Conservation (phyloP, 2,113 vertebrate genomes). For the Istiophorus platypterus region DNA sequence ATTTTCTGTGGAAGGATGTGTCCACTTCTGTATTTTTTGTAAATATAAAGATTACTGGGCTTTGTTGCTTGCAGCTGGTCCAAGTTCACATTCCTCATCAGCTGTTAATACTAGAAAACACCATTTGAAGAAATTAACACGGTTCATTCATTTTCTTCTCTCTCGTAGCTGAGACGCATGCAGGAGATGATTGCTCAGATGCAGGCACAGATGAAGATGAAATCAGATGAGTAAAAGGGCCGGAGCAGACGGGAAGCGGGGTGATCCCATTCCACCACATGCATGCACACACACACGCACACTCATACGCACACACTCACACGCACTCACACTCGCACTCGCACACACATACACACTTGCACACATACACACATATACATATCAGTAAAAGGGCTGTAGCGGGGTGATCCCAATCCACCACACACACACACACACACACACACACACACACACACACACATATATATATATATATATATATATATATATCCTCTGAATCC, state of each 20-base stretch:
- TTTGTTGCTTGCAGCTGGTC: background rate
- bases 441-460: background rate
- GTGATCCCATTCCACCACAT: conserved; percentile 9
- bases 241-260: conserved; percentile 2
- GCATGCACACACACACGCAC: background rate
- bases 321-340: background rate
- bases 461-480: conserved; percentile 32
- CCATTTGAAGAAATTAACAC: background rate
- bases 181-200: conserved; percentile 93
- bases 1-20: background rate
- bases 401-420: too few species aligned
- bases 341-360: background rate
- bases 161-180: conserved; percentile 88
- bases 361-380: background rate
- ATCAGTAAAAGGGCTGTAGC: too few species aligned
- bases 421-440: background rate
- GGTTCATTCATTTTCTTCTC: background rate
- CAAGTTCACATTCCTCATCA: background rate
- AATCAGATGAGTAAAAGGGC: conserved; percentile 85
- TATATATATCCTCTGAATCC: conserved; percentile 17
- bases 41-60: background rate
- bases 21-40: background rate
- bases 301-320: conserved; percentile 18
- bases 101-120: background rate
- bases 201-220: conserved; percentile 92